Conservation (phyloP, 2,888 invertebrate species). For the Polietes domitor region DNA sequence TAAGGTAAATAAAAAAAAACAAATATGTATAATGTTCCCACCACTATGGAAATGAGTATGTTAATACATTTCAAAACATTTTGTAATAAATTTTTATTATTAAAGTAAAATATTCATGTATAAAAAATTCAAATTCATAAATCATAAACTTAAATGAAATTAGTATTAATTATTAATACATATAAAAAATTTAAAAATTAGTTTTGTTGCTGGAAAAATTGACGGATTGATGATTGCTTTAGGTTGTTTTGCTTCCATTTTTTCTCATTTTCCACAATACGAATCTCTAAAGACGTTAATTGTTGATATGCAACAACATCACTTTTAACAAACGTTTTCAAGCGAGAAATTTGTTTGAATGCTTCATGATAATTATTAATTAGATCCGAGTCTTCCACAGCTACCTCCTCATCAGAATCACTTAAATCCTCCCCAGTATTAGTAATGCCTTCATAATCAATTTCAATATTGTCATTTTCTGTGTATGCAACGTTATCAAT, state of each 20-base stretch:
- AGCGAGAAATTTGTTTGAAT: constrained; percentile 9
- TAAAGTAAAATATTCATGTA: not conserved
- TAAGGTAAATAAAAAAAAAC: not conserved
- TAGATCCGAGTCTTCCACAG: not conserved
- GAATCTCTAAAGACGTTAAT: not conserved
- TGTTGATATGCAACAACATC: not conserved
- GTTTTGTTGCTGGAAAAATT: constrained; percentile 2
- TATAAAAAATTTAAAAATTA: not conserved
- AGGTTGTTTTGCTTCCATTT: not conserved
- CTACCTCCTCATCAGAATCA: constrained; percentile 9
- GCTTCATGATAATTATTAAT: not conserved
- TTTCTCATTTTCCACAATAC: constrained; percentile 8
- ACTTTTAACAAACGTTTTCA: constrained; percentile 2
- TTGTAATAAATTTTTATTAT: not conserved
- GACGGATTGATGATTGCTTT: not conserved
- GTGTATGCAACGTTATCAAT: constrained; percentile 12
- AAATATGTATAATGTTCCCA: not conserved
- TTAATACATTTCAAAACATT: constrained; percentile 5
- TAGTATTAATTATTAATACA: not conserved
- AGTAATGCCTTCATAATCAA: constrained; percentile 2
- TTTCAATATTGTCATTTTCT: not conserved
- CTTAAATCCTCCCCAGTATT: not conserved
- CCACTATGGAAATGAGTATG: not conserved
- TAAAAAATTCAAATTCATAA: too few relatives aligned
- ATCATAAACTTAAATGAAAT: too few relatives aligned